Conservation (phyloP, 1,140 invertebrate species). For the Eubasilissa regina region DNA sequence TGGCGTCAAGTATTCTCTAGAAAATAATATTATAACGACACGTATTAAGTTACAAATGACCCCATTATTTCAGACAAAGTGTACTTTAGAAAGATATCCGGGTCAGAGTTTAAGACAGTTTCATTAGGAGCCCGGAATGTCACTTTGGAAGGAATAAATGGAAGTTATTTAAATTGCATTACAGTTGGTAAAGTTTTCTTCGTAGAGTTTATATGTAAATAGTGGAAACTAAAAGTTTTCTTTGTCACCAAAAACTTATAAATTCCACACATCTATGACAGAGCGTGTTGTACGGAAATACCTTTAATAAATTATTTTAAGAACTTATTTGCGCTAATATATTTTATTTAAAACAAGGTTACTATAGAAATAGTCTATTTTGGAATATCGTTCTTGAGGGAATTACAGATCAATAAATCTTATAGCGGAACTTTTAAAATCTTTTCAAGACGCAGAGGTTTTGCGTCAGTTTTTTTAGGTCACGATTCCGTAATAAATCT, state of each 20-base stretch:
- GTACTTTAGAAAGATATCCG: neutral
- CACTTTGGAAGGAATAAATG: conserved; percentile 15
- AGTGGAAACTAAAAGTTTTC: neutral
- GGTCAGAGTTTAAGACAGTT: conserved; percentile 25
- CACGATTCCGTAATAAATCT: no score
- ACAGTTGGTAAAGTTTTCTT: neutral
- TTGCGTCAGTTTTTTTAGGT: no score
- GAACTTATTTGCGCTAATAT: no score
- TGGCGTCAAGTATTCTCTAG: no score
- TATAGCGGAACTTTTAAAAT: no score
- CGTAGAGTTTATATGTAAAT: neutral
- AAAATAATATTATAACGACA: no score
- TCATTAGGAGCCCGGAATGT: conserved; percentile 4
- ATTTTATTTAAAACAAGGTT: no score
- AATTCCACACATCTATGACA: neutral
- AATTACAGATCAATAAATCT: no score
- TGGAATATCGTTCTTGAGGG: no score
- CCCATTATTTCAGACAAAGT: conserved; percentile 2
- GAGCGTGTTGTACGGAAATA: neutral
- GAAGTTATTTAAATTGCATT: conserved; percentile 42
- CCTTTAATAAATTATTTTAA: neutral
- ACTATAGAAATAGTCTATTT: no score
- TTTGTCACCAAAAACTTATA: neutral
- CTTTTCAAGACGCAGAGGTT: no score
- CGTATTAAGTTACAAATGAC: neutral